phyloP scores from a whole-genome alignment of 2,113 vertebrate genomes.

The Drymodes brunneopygia region DNA sequence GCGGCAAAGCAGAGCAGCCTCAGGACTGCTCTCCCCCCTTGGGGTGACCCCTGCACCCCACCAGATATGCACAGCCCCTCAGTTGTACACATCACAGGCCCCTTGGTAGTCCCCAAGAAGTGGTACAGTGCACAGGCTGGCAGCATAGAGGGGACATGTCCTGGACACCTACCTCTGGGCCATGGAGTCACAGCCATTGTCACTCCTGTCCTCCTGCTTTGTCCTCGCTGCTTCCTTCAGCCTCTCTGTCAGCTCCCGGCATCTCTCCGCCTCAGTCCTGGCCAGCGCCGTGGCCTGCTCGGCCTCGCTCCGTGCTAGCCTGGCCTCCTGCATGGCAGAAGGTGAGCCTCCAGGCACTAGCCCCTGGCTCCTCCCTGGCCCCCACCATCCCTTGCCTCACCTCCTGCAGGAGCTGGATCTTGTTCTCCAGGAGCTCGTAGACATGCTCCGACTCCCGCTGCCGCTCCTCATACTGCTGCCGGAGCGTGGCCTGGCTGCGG shows the following conservation, averaged over 20 bases:
- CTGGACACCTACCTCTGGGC: constrained; percentile 72
- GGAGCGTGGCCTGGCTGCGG: constrained; percentile 79
- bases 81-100: neutral
- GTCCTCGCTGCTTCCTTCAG: constrained; percentile 70
- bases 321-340: constrained; percentile 75
- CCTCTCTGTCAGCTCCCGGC: constrained; percentile 76
- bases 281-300: constrained; percentile 73
- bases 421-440: constrained; percentile 80
- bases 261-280: constrained; percentile 74
- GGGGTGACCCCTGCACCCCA: neutral
- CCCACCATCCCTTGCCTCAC: constrained; percentile 25
- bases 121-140: neutral
- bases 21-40: neutral
- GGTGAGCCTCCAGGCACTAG: neutral
- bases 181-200: neutral
- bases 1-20: neutral
- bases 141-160: neutral
- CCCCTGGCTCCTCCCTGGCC: accelerated
- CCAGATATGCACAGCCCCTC: accelerated
- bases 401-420: constrained; percentile 87
- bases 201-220: constrained; percentile 43
- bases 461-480: constrained; percentile 73
- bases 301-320: constrained; percentile 76
- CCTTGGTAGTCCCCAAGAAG: neutral
- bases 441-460: constrained; percentile 81